A percentile compares a stretch with the other conserved stretches of the same genome.
Conservation (phyloP, 2,113 vertebrate genomes). For the Podocnemis expansa region DNA sequence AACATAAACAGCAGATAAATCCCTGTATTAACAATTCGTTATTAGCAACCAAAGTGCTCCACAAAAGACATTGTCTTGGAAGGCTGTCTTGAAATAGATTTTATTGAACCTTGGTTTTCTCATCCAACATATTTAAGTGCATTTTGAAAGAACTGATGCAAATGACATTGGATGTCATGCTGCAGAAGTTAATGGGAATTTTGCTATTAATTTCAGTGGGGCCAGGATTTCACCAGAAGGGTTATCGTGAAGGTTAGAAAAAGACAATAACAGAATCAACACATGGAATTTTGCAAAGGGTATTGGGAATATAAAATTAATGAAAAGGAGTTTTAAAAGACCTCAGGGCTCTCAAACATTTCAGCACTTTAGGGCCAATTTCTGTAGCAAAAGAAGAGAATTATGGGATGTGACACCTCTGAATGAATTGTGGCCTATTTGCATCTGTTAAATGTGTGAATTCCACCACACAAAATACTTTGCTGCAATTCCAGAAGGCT, state of each 20-base stretch:
- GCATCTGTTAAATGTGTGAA: conserved; percentile 20
- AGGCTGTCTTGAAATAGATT: not conserved
- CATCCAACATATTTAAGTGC: not conserved
- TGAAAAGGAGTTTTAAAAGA: not conserved
- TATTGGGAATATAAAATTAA: not conserved
- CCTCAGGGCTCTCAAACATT: not conserved
- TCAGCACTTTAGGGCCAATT: conserved; percentile 31
- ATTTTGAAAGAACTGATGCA: not conserved
- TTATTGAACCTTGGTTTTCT: not conserved
- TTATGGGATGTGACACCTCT: conserved; percentile 14
- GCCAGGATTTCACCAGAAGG: conserved; percentile 12
- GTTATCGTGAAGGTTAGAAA: conserved; percentile 26
- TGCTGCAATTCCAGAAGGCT: not conserved
- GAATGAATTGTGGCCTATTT: conserved; percentile 21
- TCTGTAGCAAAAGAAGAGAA: conserved; percentile 38
- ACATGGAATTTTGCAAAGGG: not conserved
- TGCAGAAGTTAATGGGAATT: not conserved
- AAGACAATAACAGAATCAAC: conserved; percentile 25
- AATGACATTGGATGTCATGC: not conserved
- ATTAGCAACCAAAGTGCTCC: not conserved
- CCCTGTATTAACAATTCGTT: not conserved
- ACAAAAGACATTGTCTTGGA: not conserved
- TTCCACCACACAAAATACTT: not conserved
- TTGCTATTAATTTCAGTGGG: not conserved
- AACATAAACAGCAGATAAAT: not conserved